A percentile compares a stretch with the other conserved stretches of the same genome.
phyloP scores from a whole-genome alignment of 2,888 invertebrate genomes.

The Pyrochroa serraticornis region DNA sequence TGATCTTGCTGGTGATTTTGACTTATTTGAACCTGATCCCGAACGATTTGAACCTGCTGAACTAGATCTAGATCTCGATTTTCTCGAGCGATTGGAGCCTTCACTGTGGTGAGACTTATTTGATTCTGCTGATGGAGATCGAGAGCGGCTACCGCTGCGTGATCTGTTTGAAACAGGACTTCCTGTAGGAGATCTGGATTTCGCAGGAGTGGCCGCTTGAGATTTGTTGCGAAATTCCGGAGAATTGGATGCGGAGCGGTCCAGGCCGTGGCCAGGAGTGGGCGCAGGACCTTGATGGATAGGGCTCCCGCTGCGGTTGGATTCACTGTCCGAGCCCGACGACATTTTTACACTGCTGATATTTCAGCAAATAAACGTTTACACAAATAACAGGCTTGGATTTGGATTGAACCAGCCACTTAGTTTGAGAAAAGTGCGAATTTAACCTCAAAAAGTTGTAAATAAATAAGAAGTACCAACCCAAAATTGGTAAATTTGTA shows the following conservation, averaged over 20 bases:
- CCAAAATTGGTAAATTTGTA: no score
- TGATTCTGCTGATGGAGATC: conserved; percentile 36
- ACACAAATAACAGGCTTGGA: no score
- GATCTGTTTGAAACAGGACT: conserved; percentile 61
- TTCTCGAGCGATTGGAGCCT: conserved; percentile 29
- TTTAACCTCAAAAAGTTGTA: no score
- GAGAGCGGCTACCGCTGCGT: conserved; percentile 40
- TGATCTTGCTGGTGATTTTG: conserved; percentile 48
- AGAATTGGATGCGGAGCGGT: conserved; percentile 50
- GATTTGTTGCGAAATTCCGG: conserved; percentile 41
- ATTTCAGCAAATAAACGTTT: background rate
- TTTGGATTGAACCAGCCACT: no score
- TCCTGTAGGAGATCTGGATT: conserved; percentile 32
- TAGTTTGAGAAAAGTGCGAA: no score
- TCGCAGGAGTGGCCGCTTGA: conserved; percentile 30
- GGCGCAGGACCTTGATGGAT: conserved; percentile 53
- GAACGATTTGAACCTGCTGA: conserved; percentile 41
- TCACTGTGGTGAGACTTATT: conserved; percentile 6
- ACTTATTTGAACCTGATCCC: conserved; percentile 38
- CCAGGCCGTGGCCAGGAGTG: conserved; percentile 54
- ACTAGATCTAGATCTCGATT: conserved; percentile 35
- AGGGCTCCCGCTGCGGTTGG: conserved; percentile 59
- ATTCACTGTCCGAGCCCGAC: conserved; percentile 59
- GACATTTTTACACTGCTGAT: conserved; percentile 34
- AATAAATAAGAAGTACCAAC: no score